Percentiles rank a stretch among this genome's conserved stretches.
These are phyloP conservation scores for Toxotes chatareus DNA, from an alignment of 2,113 vertebrate genomes.

Conservation along the genomic window DNA sequence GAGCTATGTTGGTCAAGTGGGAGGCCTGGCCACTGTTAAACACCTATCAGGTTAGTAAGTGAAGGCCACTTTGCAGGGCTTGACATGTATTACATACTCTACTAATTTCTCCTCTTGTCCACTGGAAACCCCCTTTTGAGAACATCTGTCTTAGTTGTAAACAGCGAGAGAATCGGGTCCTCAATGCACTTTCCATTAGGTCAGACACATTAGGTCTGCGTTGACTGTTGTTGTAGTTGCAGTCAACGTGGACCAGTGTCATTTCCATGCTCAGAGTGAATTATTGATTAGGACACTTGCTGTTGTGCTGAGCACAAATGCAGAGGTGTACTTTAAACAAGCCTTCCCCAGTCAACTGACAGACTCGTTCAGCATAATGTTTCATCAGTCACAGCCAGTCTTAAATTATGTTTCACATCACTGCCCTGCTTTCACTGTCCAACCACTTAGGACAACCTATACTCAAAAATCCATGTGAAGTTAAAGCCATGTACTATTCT, in stretches of 20 bases:
- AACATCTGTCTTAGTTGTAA: conserved; percentile 29
- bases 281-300: conserved; percentile 61
- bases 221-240: conserved; percentile 9
- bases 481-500: neutral
- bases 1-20: conserved; percentile 42
- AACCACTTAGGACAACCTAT: neutral
- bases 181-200: neutral
- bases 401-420: conserved; percentile 13
- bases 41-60: conserved; percentile 57
- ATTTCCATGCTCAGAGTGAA: conserved; percentile 42
- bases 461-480: neutral
- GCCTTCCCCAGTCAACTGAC: neutral
- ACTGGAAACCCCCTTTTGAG: neutral
- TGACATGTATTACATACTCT: conserved; percentile 19
- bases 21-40: conserved; percentile 52
- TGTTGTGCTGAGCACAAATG: conserved; percentile 56
- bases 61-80: conserved; percentile 18
- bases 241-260: conserved; percentile 33
- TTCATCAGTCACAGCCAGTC: conserved; percentile 1
- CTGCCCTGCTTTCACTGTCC: neutral
- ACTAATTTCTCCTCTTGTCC: neutral
- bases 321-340: conserved; percentile 53
- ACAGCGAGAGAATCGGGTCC: neutral
- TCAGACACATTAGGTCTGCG: conserved; percentile 14
- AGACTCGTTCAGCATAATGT: neutral